Percentiles rank a stretch among this genome's conserved stretches.
Conservation (phyloP, 2,113 vertebrate genomes). For the Callipepla squamata region DNA sequence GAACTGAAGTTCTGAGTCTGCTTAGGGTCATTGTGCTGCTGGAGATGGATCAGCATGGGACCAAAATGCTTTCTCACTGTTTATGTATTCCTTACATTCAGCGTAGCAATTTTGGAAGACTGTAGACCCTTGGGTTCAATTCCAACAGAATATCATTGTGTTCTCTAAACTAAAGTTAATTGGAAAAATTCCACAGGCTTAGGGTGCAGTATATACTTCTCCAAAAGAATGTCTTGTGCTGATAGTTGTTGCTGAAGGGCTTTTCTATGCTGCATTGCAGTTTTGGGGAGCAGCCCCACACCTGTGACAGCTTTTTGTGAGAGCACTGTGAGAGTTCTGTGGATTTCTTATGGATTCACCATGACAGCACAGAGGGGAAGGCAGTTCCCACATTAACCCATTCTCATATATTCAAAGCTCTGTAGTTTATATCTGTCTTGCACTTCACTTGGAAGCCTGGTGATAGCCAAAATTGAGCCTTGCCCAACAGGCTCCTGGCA, state of each 20-base stretch:
- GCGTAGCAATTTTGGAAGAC: not conserved
- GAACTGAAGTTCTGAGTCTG: not conserved
- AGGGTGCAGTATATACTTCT: not conserved
- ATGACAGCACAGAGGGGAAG: not conserved
- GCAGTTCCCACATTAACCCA: not conserved
- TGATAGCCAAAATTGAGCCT: not conserved
- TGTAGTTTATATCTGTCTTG: not conserved
- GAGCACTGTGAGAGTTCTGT: not conserved
- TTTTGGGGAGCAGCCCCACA: not conserved
- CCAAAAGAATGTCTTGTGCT: not conserved
- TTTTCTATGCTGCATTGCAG: not conserved
- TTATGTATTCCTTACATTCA: not conserved
- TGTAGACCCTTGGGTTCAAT: not conserved
- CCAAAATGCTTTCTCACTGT: not conserved
- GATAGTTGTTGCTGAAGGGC: not conserved
- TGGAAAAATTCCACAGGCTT: not conserved
- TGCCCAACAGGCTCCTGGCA: not conserved
- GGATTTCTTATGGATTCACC: not conserved
- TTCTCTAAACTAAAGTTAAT: not conserved
- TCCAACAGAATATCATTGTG: not conserved
- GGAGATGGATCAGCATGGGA: not conserved
- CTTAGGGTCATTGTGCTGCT: not conserved
- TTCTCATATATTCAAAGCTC: not conserved
- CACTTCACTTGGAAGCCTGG: not conserved
- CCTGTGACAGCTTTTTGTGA: not conserved